Evolutionary conservation across 2,888 invertebrate genomes (phyloP).

Genomic region (Plebejus melissa): DNA sequence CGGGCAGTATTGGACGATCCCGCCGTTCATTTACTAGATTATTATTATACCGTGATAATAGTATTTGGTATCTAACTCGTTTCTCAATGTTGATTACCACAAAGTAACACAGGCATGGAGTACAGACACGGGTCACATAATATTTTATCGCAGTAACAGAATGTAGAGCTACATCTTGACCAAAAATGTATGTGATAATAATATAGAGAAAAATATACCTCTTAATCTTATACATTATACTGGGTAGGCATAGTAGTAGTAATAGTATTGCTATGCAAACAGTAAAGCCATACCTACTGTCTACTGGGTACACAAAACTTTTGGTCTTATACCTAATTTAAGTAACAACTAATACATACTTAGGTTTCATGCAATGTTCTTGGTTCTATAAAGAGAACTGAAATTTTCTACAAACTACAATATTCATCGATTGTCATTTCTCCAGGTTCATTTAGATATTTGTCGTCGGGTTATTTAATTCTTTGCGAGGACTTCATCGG

Average conservation of each 20-base stretch:
- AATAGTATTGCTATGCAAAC: not conserved
- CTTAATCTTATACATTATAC: not conserved
- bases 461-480: constrained; percentile 32
- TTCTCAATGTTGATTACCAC: not conserved
- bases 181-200: not conserved
- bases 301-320: not conserved
- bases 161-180: not conserved
- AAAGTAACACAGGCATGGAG: not conserved
- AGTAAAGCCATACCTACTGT: not conserved
- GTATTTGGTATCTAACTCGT: not conserved
- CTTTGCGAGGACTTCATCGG: constrained; percentile 81
- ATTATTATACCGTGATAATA: not conserved
- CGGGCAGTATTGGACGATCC: no score
- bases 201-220: no score
- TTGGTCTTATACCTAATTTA: not conserved
- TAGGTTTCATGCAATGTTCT: not conserved
- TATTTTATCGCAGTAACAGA: not conserved
- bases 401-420: not conserved
- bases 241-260: not conserved
- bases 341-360: not conserved
- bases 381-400: not conserved
- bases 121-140: not conserved
- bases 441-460: not conserved
- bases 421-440: not conserved
- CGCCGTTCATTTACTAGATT: not conserved